phyloP scores from a whole-genome alignment of 1,140 invertebrate species.

The Drosophila nannoptera region DNA sequence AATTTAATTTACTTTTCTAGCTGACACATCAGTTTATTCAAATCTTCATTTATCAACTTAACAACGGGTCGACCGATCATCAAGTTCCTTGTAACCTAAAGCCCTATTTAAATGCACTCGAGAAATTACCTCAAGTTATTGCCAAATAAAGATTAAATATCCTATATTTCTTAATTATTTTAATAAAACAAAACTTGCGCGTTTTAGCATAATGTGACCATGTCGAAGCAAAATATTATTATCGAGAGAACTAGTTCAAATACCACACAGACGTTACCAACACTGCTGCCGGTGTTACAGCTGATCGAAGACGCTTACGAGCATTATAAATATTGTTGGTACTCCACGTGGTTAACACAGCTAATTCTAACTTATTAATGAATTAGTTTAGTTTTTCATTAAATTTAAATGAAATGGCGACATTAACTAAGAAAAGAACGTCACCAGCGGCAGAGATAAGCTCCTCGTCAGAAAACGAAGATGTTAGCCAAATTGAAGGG shows the following conservation, averaged over 20 bases:
- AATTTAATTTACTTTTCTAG: constrained; percentile 14
- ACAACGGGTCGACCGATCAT: not conserved
- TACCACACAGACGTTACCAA: not conserved
- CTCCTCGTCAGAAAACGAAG: constrained; percentile 28
- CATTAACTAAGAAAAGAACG: constrained; percentile 34
- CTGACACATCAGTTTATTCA: constrained; percentile 42
- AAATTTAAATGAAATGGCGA: constrained; percentile 36
- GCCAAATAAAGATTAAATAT: constrained; percentile 26
- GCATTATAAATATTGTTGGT: not conserved
- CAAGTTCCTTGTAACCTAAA: constrained; percentile 8
- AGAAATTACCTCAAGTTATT: constrained; percentile 24
- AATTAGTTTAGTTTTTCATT: not conserved
- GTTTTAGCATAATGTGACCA: no score
- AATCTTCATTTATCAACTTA: constrained; percentile 45
- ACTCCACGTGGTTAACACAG: not conserved
- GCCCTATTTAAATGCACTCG: constrained; percentile 29
- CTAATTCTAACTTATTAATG: not conserved
- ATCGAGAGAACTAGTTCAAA: no score
- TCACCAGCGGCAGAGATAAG: constrained; percentile 3
- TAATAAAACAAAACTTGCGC: no score
- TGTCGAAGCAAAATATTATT: no score
- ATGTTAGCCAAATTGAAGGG: constrained; percentile 21
- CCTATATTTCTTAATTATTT: no score
- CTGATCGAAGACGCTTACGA: not conserved
- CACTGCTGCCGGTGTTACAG: not conserved